A percentile compares a stretch with the other conserved stretches of the same genome.
These are phyloP conservation scores for Drosophila kanekoi DNA, from an alignment of 2,888 invertebrate species.

Conservation along the genomic window DNA sequence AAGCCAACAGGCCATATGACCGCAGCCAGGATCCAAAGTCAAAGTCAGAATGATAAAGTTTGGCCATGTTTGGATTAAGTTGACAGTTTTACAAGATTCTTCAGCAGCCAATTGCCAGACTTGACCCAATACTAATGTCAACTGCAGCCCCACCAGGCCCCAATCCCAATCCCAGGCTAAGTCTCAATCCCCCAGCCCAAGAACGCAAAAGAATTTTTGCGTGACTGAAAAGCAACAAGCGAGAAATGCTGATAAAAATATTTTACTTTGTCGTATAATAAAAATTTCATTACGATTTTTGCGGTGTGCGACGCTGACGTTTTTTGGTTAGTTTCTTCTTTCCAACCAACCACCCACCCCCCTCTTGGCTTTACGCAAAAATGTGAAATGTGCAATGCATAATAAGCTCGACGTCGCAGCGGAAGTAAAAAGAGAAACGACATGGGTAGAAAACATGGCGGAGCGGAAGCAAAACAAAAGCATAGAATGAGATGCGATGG, in stretches of 20 bases:
- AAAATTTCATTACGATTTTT: constrained; percentile 81
- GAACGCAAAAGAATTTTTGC: constrained; percentile 56
- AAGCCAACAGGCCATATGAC: constrained; percentile 46
- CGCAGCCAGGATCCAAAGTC: constrained; percentile 29
- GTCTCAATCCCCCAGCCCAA: constrained; percentile 26
- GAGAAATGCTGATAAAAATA: constrained; percentile 79
- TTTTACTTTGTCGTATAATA: constrained; percentile 80
- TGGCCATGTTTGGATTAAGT: constrained; percentile 73
- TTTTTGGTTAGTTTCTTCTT: constrained; percentile 27
- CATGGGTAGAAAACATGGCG: constrained; percentile 65
- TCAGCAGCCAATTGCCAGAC: constrained; percentile 17
- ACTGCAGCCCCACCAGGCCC: background rate
- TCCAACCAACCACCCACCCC: too few species aligned
- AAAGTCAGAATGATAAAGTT: constrained; percentile 58
- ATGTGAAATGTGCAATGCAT: constrained; percentile 81
- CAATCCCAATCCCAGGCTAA: background rate
- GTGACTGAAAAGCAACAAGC: constrained; percentile 74
- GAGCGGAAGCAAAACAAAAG: constrained; percentile 71
- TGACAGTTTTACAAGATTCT: constrained; percentile 57
- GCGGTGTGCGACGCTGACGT: constrained; percentile 58
- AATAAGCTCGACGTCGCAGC: constrained; percentile 64
- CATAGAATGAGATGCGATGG: constrained; percentile 49
- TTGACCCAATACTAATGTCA: constrained; percentile 1
- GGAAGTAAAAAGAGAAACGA: constrained; percentile 46
- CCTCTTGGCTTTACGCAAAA: constrained; percentile 52